Conservation (phyloP, 2,113 vertebrate genomes). For the Procapra przewalskii region DNA sequence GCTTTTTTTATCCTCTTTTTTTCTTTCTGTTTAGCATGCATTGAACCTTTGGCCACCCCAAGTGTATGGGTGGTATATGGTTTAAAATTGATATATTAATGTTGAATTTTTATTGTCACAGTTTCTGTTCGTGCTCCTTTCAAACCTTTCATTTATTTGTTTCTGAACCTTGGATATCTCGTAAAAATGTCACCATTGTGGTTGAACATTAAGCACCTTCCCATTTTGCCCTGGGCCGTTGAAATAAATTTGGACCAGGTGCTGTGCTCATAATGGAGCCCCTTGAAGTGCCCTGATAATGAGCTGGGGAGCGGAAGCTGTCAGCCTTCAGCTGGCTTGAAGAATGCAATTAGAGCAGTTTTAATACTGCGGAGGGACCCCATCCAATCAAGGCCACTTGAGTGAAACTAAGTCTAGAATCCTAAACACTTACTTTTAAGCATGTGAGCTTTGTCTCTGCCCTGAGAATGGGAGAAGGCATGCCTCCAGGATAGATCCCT, state of each 20-base stretch:
- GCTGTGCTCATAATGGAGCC: conserved; percentile 84
- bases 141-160: conserved; percentile 88
- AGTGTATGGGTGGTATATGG: conserved; percentile 85
- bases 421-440: conserved; percentile 66
- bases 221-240: conserved; percentile 87
- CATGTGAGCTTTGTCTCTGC: conserved; percentile 49
- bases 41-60: conserved; percentile 82
- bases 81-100: conserved; percentile 87
- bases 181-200: conserved; percentile 98
- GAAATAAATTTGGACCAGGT: conserved; percentile 91
- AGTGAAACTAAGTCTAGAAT: conserved; percentile 77
- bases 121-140: conserved; percentile 85
- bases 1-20: not conserved
- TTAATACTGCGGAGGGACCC: conserved; percentile 83
- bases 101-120: conserved; percentile 88
- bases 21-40: conserved; percentile 58
- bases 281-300: conserved; percentile 91
- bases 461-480: conserved; percentile 16
- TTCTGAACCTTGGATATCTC: conserved; percentile 86
- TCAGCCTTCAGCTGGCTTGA: conserved; percentile 84
- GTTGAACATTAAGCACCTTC: conserved; percentile 93
- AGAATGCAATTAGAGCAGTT: conserved; percentile 87
- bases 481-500: not conserved
- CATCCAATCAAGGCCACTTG: conserved; percentile 79
- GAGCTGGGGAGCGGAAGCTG: conserved; percentile 84